phyloP scores from a whole-genome alignment of 2,113 vertebrate species.

The Tachysurus vachellii region DNA sequence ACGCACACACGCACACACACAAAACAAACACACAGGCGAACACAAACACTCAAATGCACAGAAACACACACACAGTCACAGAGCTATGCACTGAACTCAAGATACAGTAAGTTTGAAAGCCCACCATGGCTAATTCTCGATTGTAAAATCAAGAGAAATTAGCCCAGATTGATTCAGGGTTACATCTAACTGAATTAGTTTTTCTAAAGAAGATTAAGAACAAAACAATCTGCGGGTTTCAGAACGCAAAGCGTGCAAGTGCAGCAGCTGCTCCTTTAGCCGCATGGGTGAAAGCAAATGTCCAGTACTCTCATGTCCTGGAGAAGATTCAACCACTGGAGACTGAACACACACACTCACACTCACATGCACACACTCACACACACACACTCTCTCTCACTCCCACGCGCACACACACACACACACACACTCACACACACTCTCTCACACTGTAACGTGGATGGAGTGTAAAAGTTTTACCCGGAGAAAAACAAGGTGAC shows the following conservation, averaged over 20 bases:
- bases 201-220: background rate
- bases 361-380: slow-evolving; percentile 5
- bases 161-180: background rate
- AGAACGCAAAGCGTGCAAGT: slow-evolving; percentile 97
- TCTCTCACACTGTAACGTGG: too few relatives aligned
- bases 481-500: too few relatives aligned
- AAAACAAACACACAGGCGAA: too few relatives aligned
- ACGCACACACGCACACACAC: too few relatives aligned
- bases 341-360: slow-evolving; percentile 69
- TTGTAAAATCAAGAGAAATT: background rate
- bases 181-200: background rate
- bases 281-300: slow-evolving; percentile 95
- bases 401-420: too few relatives aligned
- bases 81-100: background rate
- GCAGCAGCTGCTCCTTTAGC: slow-evolving; percentile 93
- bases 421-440: too few relatives aligned
- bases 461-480: too few relatives aligned
- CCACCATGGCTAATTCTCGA: background rate
- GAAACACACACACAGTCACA: background rate
- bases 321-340: slow-evolving; percentile 92
- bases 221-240: slow-evolving; percentile 21
- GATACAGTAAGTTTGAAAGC: too few relatives aligned
- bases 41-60: too few relatives aligned
- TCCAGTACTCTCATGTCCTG: slow-evolving; percentile 91
- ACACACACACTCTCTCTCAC: background rate